Percentiles rank a stretch among this genome's conserved stretches.
Evolutionary conservation across 1,140 invertebrate genomes (phyloP).

Genomic region (Triops cancriformis): DNA sequence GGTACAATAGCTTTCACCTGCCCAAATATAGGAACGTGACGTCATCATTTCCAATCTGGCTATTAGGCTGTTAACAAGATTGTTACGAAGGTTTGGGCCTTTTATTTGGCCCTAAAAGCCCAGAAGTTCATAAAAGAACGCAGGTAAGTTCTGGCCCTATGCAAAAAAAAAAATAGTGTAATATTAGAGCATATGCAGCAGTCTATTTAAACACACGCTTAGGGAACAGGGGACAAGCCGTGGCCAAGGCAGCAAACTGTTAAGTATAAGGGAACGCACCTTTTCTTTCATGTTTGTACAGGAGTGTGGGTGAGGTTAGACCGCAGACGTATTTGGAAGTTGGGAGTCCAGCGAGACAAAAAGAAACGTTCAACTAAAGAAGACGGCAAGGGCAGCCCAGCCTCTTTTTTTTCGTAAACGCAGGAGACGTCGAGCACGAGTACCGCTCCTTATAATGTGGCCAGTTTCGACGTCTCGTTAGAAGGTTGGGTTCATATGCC

Average conservation of each 20-base stretch:
- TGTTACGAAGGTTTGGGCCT: no score
- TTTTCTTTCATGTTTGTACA: not conserved
- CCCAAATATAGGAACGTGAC: no score
- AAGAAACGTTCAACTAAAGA: not conserved
- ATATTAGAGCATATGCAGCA: not conserved
- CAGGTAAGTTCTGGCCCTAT: no score
- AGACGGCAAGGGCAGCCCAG: constrained; percentile 5
- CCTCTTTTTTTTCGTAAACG: not conserved
- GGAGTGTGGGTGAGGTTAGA: constrained; percentile 4
- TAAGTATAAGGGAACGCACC: constrained; percentile 6
- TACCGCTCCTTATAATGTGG: not conserved
- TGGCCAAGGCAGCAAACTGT: not conserved
- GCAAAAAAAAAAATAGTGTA: no score
- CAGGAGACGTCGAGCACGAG: not conserved
- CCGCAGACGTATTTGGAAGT: constrained; percentile 9
- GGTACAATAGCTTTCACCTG: no score
- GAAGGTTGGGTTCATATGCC: not conserved
- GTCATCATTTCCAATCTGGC: no score
- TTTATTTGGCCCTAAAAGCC: no score
- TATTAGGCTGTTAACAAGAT: no score
- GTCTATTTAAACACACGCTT: not conserved
- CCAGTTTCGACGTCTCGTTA: constrained; percentile 6
- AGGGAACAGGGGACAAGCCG: not conserved
- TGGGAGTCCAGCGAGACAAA: not conserved
- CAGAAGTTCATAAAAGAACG: no score